These are phyloP conservation scores for Girardia tigrina DNA, from an alignment of 2,888 invertebrate genomes.

Conservation along the genomic window DNA sequence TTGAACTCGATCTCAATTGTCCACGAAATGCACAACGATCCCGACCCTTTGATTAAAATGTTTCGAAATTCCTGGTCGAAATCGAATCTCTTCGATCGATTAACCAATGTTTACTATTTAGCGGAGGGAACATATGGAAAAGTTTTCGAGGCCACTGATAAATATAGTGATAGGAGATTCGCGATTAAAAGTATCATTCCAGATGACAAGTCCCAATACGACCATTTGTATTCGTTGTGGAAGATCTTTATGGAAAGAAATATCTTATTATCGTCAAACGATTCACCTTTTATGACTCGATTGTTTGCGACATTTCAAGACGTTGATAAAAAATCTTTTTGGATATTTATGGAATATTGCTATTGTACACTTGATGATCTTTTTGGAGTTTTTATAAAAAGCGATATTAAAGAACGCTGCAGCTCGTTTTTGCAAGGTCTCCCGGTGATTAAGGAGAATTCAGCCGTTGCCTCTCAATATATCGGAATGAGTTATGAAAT, in stretches of 20 bases:
- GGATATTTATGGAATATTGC: neutral
- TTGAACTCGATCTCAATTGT: neutral
- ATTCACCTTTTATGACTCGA: neutral
- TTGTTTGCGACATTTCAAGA: neutral
- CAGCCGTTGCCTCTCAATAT: neutral
- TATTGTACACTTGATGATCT: neutral
- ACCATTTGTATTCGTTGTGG: neutral
- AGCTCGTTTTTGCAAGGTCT: neutral
- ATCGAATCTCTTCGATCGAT: neutral
- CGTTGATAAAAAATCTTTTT: neutral
- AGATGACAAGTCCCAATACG: neutral
- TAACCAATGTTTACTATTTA: neutral
- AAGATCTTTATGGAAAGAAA: conserved; percentile 19
- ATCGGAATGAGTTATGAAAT: neutral
- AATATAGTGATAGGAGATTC: neutral
- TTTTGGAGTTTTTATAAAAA: neutral
- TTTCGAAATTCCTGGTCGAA: neutral
- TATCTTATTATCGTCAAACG: neutral
- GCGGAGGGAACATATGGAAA: neutral
- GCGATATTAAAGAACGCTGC: neutral
- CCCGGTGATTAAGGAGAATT: neutral
- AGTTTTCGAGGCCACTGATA: neutral
- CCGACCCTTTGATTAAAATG: neutral
- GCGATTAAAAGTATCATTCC: neutral
- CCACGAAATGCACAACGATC: neutral